Evolutionary conservation across 2,888 invertebrate species (phyloP).

Genomic region (Melanostoma scalare): DNA sequence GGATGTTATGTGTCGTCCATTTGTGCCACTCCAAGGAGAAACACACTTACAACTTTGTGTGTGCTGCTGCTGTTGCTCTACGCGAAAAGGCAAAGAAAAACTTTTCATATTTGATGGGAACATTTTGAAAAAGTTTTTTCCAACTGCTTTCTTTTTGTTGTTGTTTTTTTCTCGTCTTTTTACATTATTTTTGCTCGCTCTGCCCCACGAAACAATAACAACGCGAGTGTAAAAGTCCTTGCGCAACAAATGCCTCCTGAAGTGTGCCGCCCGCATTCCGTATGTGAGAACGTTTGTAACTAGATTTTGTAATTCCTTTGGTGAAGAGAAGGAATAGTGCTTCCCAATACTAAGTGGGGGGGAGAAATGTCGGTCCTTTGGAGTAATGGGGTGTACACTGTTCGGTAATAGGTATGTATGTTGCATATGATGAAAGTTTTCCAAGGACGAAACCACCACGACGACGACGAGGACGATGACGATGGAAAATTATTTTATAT

Average conservation of each 20-base stretch:
- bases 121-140: constrained; percentile 44
- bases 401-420: constrained; percentile 23
- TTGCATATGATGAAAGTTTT: constrained; percentile 68
- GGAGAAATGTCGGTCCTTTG: constrained; percentile 25
- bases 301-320: constrained; percentile 67
- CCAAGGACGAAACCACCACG: constrained; percentile 63
- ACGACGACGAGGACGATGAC: constrained; percentile 50
- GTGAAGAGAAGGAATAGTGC: constrained; percentile 34
- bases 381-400: constrained; percentile 16
- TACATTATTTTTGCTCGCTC: constrained; percentile 21
- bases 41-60: constrained; percentile 55
- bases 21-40: constrained; percentile 58
- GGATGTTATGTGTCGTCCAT: constrained; percentile 65
- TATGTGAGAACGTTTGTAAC: constrained; percentile 34
- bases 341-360: constrained; percentile 33
- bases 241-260: constrained; percentile 66
- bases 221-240: constrained; percentile 52
- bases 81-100: constrained; percentile 22
- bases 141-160: constrained; percentile 1
- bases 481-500: constrained; percentile 72
- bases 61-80: background rate
- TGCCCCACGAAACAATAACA: constrained; percentile 59
- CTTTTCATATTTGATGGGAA: constrained; percentile 58
- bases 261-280: constrained; percentile 27
- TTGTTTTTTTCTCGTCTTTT: background rate